A percentile compares a stretch with the other conserved stretches of the same genome.
Evolutionary conservation across 1,140 invertebrate species (phyloP).

Genomic region (Hermetia illucens): DNA sequence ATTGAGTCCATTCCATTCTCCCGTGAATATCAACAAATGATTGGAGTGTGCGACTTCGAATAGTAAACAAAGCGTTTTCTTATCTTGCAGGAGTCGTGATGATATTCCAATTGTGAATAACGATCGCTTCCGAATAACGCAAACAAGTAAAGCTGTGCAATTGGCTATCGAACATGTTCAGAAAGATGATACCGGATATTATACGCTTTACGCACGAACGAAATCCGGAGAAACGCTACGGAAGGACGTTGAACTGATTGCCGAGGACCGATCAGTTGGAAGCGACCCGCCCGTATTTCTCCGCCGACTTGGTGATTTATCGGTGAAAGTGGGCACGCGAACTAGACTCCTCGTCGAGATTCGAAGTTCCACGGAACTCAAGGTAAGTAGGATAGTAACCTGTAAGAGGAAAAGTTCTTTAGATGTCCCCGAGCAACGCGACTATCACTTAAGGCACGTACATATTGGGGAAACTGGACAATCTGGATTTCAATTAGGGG

Average conservation of each 20-base stretch:
- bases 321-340: conserved; percentile 72
- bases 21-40: not conserved
- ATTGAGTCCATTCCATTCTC: no score
- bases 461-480: no score
- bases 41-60: not conserved
- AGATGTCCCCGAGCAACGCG: not conserved
- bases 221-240: conserved; percentile 23
- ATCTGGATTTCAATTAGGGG: no score
- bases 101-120: conserved; percentile 28
- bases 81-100: conserved; percentile 18
- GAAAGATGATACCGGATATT: conserved; percentile 28
- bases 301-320: conserved; percentile 58
- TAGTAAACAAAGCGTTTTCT: not conserved
- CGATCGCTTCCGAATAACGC: conserved; percentile 28
- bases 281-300: conserved; percentile 64
- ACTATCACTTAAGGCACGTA: not conserved
- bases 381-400: conserved; percentile 36
- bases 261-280: conserved; percentile 32
- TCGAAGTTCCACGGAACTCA: conserved; percentile 55
- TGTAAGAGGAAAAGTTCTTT: not conserved
- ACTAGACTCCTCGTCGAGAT: conserved; percentile 73
- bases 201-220: conserved; percentile 26
- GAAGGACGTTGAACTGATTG: conserved; percentile 25
- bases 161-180: conserved; percentile 30
- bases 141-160: conserved; percentile 29